These are phyloP conservation scores for Onychorhynchus coronatus DNA, from an alignment of 2,113 vertebrate species.

Conservation along the genomic window DNA sequence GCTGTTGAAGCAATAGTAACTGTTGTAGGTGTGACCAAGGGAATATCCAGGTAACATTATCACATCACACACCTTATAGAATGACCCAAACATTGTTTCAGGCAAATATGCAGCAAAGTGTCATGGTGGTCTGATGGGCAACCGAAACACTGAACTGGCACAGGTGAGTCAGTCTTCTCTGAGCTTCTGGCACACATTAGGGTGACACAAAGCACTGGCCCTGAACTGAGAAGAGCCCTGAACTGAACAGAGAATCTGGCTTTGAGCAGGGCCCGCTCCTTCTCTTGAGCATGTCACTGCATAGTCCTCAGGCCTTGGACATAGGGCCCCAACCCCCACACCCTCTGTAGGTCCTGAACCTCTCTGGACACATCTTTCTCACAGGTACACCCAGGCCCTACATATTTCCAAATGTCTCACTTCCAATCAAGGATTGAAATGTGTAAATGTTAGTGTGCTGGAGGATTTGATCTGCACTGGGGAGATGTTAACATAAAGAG, in stretches of 20 bases:
- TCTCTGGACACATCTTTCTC: background rate
- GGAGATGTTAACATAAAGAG: background rate
- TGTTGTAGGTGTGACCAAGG: background rate
- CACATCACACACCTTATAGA: background rate
- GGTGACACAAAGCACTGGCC: background rate
- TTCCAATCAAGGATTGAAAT: background rate
- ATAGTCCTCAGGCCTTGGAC: background rate
- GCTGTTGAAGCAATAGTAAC: background rate
- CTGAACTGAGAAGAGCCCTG: background rate
- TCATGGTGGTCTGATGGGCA: background rate
- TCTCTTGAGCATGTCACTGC: rapidly evolving
- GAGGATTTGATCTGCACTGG: background rate
- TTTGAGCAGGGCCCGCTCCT: background rate
- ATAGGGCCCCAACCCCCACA: background rate
- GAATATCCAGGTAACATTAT: background rate
- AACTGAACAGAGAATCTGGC: background rate
- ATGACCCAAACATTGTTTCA: background rate
- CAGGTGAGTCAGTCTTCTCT: background rate
- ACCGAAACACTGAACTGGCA: background rate
- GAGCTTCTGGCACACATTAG: background rate
- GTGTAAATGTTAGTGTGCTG: rapidly evolving
- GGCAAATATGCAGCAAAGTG: background rate
- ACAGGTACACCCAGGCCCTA: background rate
- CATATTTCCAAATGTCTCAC: rapidly evolving
- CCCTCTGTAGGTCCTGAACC: background rate